Evolutionary conservation across 2,888 invertebrate genomes (phyloP).

Genomic region (Sphinx pinastri): DNA sequence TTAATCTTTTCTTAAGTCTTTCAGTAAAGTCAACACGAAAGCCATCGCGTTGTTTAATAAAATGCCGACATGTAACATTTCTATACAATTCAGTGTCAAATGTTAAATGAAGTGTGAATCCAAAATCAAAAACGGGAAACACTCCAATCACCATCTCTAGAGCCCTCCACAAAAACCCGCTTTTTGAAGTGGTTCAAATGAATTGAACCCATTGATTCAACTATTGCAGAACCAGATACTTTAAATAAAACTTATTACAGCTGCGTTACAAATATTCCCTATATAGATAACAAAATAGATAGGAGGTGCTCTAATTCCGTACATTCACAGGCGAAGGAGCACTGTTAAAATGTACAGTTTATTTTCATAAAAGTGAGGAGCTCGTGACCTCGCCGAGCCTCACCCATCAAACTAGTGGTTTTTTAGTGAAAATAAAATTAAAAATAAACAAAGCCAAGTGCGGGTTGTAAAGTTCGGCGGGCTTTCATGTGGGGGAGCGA

Average conservation of each 20-base stretch:
- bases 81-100: too few relatives aligned
- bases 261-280: background rate
- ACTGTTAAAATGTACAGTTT: conserved; percentile 17
- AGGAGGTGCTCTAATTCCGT: conserved; percentile 14
- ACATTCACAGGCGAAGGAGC: conserved; percentile 15
- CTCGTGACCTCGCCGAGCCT: conserved; percentile 16
- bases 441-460: conserved; percentile 24
- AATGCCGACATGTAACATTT: too few relatives aligned
- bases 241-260: background rate
- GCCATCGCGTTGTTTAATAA: background rate
- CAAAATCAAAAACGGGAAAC: too few relatives aligned
- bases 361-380: conserved; percentile 20
- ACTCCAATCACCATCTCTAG: too few relatives aligned
- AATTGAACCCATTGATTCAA: background rate
- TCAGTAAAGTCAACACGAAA: background rate
- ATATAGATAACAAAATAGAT: background rate
- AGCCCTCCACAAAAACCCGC: too few relatives aligned
- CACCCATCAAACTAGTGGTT: conserved; percentile 20
- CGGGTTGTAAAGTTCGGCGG: conserved; percentile 14
- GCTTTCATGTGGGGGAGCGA: conserved; percentile 22
- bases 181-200: background rate
- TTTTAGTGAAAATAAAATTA: conserved; percentile 25
- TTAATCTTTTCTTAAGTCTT: too few relatives aligned
- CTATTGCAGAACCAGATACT: background rate
- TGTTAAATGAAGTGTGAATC: too few relatives aligned